These are phyloP conservation scores for Clitarchus hookeri DNA, from an alignment of 2,888 invertebrate species.

Conservation along the genomic window DNA sequence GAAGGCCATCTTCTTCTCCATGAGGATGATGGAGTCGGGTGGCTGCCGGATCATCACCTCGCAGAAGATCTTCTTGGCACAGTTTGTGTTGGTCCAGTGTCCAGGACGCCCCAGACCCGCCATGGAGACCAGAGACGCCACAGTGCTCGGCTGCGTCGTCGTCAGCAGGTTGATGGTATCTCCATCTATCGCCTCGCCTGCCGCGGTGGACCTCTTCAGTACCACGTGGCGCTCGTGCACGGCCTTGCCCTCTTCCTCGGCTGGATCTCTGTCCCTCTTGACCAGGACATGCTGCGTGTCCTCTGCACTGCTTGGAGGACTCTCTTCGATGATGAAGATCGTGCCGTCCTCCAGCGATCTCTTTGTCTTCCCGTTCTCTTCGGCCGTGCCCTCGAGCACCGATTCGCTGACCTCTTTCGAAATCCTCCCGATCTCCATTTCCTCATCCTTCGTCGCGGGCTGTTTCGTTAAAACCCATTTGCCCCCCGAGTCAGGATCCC, in stretches of 20 bases:
- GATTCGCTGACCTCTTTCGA: not conserved
- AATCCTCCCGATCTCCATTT: conserved; percentile 5
- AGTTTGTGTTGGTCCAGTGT: conserved; percentile 76
- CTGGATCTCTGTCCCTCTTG: not conserved
- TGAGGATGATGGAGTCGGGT: conserved; percentile 69
- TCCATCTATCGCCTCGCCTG: not conserved
- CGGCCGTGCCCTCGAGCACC: not conserved
- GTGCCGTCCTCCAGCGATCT: conserved; percentile 15
- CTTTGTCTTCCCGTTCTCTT: not conserved
- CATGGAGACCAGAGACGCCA: conserved; percentile 16
- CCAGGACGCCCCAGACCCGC: conserved; percentile 20
- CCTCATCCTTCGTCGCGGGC: conserved; percentile 20
- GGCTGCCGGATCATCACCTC: conserved; percentile 72
- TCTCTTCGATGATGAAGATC: conserved; percentile 20
- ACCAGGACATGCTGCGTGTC: not conserved
- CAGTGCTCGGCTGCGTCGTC: conserved; percentile 30
- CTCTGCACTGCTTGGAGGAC: not conserved
- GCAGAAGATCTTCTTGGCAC: conserved; percentile 78
- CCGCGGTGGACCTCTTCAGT: conserved; percentile 12
- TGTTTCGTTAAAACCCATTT: conserved; percentile 29
- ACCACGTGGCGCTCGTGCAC: not conserved
- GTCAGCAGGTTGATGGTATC: conserved; percentile 37
- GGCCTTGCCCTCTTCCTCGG: not conserved
- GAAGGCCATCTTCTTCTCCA: conserved; percentile 81
- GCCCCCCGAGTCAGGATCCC: not conserved